Conservation (phyloP, 2,888 invertebrate genomes). For the Lasioglossum vierecki region DNA sequence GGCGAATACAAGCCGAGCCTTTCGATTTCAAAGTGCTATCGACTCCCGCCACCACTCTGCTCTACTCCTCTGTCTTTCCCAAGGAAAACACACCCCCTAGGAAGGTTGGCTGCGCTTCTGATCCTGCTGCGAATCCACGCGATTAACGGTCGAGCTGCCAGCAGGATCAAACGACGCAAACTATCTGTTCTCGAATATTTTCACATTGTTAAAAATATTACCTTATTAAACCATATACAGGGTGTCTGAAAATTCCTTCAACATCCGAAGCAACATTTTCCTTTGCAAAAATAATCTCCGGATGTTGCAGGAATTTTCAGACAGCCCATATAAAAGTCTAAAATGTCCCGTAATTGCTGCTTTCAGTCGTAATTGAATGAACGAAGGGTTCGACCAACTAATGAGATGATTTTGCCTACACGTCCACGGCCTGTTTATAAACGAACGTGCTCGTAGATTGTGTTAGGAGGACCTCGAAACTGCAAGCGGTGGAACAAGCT, state of each 20-base stretch:
- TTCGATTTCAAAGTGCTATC: conserved; percentile 54
- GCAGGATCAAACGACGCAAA: not conserved
- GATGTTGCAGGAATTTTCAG: too few relatives aligned
- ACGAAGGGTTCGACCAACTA: not conserved
- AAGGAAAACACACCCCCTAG: too few relatives aligned
- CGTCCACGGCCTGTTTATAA: not conserved
- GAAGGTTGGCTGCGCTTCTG: not conserved
- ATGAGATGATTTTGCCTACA: not conserved
- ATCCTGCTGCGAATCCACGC: not conserved
- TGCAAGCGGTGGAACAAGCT: conserved; percentile 3
- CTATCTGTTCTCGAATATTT: not conserved
- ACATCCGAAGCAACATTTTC: too few relatives aligned
- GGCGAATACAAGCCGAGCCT: conserved; percentile 26
- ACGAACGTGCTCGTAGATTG: conserved; percentile 1
- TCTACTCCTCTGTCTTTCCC: not conserved
- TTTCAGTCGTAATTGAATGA: not conserved
- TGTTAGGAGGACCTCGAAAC: not conserved
- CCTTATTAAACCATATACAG: too few relatives aligned
- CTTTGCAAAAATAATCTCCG: too few relatives aligned
- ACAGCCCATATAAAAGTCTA: too few relatives aligned
- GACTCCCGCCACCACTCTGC: conserved; percentile 21
- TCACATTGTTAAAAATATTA: too few relatives aligned
- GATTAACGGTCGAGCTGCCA: not conserved
- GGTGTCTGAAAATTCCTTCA: too few relatives aligned
- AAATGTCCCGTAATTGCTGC: not conserved